A percentile compares a stretch with the other conserved stretches of the same genome.
Evolutionary conservation across 2,888 invertebrate genomes (phyloP).

Genomic region (Myathropa florea): DNA sequence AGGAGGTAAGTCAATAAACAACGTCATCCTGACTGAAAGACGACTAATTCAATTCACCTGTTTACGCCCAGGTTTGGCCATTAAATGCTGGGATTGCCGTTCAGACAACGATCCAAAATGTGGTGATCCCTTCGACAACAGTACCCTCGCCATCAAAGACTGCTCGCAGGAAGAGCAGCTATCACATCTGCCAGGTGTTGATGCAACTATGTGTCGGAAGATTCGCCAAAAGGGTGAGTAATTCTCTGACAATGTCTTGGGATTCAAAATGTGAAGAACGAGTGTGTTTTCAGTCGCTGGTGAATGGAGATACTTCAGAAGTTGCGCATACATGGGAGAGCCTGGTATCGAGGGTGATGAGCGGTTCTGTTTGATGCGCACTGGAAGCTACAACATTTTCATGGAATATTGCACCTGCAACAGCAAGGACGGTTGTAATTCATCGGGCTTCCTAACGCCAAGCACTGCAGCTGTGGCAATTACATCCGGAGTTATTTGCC

Average conservation of each 20-base stretch:
- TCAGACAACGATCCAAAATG: constrained; percentile 95
- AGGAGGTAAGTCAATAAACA: constrained; percentile 27
- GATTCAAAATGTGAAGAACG: not conserved
- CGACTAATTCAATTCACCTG: not conserved
- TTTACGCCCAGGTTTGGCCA: constrained; percentile 82
- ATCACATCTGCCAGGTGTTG: constrained; percentile 85
- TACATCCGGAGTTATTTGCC: constrained; percentile 69
- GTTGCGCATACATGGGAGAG: constrained; percentile 94
- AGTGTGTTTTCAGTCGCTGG: constrained; percentile 85
- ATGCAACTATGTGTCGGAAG: constrained; percentile 94
- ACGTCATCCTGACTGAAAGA: not conserved
- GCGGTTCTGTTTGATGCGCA: constrained; percentile 93
- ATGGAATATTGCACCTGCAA: constrained; percentile 96
- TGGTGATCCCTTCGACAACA: constrained; percentile 95
- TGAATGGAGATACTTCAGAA: constrained; percentile 93
- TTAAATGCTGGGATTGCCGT: constrained; percentile 95
- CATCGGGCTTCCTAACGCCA: constrained; percentile 81
- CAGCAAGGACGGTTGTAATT: constrained; percentile 95
- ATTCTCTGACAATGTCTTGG: not conserved
- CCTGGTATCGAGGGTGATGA: constrained; percentile 95
- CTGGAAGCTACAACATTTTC: constrained; percentile 95
- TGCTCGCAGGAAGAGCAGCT: constrained; percentile 85
- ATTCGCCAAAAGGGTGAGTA: constrained; percentile 91
- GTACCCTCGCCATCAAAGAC: constrained; percentile 91
- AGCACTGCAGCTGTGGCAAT: constrained; percentile 74